Evolutionary conservation across 2,888 invertebrate species (phyloP).

Genomic region (Drosophila affinis): DNA sequence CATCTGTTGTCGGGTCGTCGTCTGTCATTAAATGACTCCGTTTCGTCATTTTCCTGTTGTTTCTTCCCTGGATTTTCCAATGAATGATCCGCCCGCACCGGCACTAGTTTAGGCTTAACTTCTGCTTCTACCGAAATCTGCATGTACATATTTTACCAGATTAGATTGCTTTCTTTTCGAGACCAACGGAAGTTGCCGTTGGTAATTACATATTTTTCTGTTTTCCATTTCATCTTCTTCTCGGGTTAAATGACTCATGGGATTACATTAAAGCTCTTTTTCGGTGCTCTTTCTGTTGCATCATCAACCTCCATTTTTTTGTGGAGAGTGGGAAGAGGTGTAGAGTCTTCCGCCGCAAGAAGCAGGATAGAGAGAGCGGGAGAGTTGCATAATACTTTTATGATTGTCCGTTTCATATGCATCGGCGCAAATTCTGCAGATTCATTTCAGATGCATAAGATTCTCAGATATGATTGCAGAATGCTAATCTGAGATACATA

Average conservation of each 20-base stretch:
- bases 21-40: constrained; percentile 70
- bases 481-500: too few relatives aligned
- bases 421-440: neutral
- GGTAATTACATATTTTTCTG: constrained; percentile 56
- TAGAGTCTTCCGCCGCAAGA: too few relatives aligned
- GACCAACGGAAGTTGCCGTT: constrained; percentile 62
- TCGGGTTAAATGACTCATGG: constrained; percentile 65
- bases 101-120: constrained; percentile 33
- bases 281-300: constrained; percentile 29
- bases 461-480: neutral
- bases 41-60: constrained; percentile 64
- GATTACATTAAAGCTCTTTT: neutral
- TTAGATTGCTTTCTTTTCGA: constrained; percentile 34
- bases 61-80: constrained; percentile 53
- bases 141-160: constrained; percentile 7
- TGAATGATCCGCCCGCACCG: constrained; percentile 63
- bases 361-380: neutral
- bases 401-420: neutral
- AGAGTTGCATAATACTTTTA: constrained; percentile 20
- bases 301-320: constrained; percentile 17
- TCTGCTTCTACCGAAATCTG: neutral
- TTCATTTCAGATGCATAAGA: neutral
- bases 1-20: constrained; percentile 13
- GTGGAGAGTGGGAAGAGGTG: constrained; percentile 6
- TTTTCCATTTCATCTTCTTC: constrained; percentile 16